Evolutionary conservation across 1,140 invertebrate genomes (phyloP).

Genomic region (Heterodera schachtii): DNA sequence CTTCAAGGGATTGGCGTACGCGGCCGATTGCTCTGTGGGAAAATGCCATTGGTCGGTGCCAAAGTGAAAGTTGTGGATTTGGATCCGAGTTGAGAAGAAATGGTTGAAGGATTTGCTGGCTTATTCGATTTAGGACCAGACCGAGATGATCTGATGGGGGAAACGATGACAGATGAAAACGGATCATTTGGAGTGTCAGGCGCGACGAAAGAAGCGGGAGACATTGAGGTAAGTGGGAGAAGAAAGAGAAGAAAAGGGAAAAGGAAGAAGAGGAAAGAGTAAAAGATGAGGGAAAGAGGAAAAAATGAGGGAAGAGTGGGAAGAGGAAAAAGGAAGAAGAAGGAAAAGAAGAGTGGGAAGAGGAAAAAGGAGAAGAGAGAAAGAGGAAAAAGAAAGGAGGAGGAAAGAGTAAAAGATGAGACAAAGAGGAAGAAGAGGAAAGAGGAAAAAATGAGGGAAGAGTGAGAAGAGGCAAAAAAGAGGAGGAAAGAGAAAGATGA

Average conservation of each 20-base stretch:
- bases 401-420: too few relatives aligned
- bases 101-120: neutral
- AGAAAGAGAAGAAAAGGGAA: neutral
- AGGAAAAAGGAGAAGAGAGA: too few relatives aligned
- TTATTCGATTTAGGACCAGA: conserved; percentile 38
- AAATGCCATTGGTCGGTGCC: conserved; percentile 31
- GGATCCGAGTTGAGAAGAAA: conserved; percentile 32
- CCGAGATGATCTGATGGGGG: conserved; percentile 41
- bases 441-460: too few relatives aligned
- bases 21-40: conserved; percentile 45
- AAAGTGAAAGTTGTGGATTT: conserved; percentile 54
- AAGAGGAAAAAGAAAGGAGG: too few relatives aligned
- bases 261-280: too few relatives aligned
- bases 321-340: too few relatives aligned
- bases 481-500: too few relatives aligned
- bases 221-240: neutral
- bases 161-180: conserved; percentile 35
- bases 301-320: too few relatives aligned
- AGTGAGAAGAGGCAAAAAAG: too few relatives aligned
- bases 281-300: too few relatives aligned
- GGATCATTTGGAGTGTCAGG: conserved; percentile 36
- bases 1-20: conserved; percentile 47
- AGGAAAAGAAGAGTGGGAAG: too few relatives aligned
- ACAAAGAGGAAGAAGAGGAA: too few relatives aligned
- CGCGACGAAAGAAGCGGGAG: conserved; percentile 31